Evolutionary conservation across 2,888 invertebrate genomes (phyloP).

Genomic region (Drosophila siamana): DNA sequence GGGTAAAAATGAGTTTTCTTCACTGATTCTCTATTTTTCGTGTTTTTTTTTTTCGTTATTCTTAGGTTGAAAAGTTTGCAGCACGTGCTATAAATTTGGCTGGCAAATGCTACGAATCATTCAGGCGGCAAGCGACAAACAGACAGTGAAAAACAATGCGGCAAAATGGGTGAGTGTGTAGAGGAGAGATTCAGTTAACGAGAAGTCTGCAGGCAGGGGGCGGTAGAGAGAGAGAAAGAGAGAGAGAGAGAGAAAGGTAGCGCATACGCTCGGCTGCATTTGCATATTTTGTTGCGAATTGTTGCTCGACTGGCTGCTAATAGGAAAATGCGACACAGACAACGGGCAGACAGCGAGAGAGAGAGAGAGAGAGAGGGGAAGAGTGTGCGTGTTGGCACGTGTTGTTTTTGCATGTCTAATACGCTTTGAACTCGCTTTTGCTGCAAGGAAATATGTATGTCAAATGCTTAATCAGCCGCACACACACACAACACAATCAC

Average conservation of each 20-base stretch:
- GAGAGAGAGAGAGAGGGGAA: neutral
- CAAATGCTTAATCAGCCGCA: conserved; percentile 77
- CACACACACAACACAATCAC: conserved; percentile 29
- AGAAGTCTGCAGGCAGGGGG: neutral
- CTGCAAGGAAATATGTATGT: conserved; percentile 73
- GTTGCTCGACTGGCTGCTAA: conserved; percentile 74
- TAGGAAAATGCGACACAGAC: conserved; percentile 79
- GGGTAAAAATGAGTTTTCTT: conserved; percentile 29
- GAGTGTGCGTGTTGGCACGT: conserved; percentile 67
- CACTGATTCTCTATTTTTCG: neutral
- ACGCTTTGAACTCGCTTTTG: conserved; percentile 57
- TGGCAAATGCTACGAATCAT: conserved; percentile 68
- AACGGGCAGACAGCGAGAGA: conserved; percentile 19
- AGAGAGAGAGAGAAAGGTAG: neutral
- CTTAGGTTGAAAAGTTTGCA: conserved; percentile 40
- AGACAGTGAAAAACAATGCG: conserved; percentile 73
- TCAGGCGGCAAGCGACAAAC: conserved; percentile 70
- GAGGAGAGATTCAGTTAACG: conserved; percentile 22
- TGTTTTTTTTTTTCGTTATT: conserved; percentile 1
- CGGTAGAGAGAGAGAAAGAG: no score
- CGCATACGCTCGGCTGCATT: conserved; percentile 74
- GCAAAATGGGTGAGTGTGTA: conserved; percentile 40
- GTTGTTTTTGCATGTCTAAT: conserved; percentile 77
- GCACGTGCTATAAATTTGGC: conserved; percentile 78
- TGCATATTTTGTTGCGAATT: conserved; percentile 79